A percentile compares a stretch with the other conserved stretches of the same genome.
Conservation (phyloP, 1,140 invertebrate genomes). For the Drosophila obscura region DNA sequence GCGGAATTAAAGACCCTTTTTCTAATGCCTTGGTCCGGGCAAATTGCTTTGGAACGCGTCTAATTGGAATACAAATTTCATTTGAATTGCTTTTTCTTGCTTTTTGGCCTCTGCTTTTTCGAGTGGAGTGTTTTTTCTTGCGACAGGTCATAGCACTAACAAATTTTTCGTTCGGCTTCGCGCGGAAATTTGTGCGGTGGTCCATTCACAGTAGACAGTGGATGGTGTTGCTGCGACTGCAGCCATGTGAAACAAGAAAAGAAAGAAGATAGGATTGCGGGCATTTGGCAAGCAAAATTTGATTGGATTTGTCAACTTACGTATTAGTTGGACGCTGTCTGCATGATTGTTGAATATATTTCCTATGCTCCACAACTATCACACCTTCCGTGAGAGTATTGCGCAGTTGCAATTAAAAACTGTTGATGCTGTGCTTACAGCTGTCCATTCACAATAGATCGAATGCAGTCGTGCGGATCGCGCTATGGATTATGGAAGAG, state of each 20-base stretch:
- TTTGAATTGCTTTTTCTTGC: conserved; percentile 42
- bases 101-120: conserved; percentile 13
- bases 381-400: too few relatives aligned
- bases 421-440: too few relatives aligned
- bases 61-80: conserved; percentile 77
- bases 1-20: conserved; percentile 79
- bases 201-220: not conserved
- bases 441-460: not conserved
- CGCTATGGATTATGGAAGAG: too few relatives aligned
- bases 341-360: too few relatives aligned
- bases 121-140: conserved; percentile 36
- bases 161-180: conserved; percentile 3
- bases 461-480: too few relatives aligned
- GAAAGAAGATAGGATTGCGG: too few relatives aligned
- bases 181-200: not conserved
- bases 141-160: conserved; percentile 61
- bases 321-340: too few relatives aligned
- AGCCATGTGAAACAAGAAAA: conserved; percentile 1
- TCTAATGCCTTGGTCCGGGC: conserved; percentile 44
- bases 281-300: too few relatives aligned
- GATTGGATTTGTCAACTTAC: too few relatives aligned
- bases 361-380: too few relatives aligned
- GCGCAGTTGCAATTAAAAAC: too few relatives aligned
- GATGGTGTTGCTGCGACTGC: not conserved
- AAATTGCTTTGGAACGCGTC: conserved; percentile 76